Evolutionary conservation across 2,888 invertebrate species (phyloP), one percentile per base, ranked within the genome.

Genomic region (Caenorhabditis zanzibari): DNA sequence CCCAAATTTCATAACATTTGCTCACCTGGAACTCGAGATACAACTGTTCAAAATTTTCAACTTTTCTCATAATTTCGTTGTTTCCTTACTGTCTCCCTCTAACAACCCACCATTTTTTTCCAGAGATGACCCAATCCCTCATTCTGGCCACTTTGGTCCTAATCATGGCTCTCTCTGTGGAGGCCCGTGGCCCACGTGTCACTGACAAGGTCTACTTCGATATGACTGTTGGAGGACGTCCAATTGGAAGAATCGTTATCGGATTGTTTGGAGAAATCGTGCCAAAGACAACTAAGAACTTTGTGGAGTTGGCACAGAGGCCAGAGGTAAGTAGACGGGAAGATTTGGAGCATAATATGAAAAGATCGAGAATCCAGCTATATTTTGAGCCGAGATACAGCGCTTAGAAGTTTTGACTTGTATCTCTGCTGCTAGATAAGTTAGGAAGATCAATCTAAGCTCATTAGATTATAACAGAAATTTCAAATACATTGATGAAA

Each of bases 211-310:
- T 91, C 1, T 96, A 94, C 92, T 95, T 97, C 86, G 96, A 96
- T 91, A 94, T 97, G 10, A 94, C 95, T 91, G 95, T 95, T 88
- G 95, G 95, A 87, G 95, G 95, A 73, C 94, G 95, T 92, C 93
- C 94, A 14, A 93, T 95, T 14, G 97, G 97, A 0, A 94, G 95
- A 84, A 95, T 97, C 76, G 95, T 95, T 0, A 95, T 97, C 86
- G 97, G 96, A 0, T 93, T 97, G 19, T 96, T 96, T 93, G 97
- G 97, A 0, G 95, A 96, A 84, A 93, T 95, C 66, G 96, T 95
- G 0, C 97, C 97, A 0, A 96, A 95, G 92, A 95, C 97, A 0
- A 96, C 95, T 35, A 94, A 95, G 89, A 97, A 97, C 93, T 97
- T 97, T 92, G 94, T 95, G 85, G 94, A 95, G 19, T 94, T 97